phyloP scores from a whole-genome alignment of 2,113 vertebrate species.

The Rattus norvegicus region DNA sequence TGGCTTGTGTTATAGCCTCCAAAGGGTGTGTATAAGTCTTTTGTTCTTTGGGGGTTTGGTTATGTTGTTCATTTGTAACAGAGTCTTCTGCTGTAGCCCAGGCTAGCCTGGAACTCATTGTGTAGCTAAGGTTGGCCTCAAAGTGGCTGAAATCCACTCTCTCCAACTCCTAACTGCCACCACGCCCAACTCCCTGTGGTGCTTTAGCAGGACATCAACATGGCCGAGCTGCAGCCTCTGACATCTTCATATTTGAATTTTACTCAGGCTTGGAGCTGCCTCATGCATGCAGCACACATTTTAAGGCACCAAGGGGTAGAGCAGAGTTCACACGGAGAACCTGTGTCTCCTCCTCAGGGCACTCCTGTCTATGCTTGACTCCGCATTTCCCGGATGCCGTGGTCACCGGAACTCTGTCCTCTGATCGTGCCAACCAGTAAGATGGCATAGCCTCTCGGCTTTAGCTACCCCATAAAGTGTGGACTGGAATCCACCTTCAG shows the following conservation, averaged over 20 bases:
- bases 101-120: background rate
- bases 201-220: too few relatives aligned
- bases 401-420: background rate
- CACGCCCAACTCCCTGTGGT: background rate
- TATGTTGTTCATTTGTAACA: background rate
- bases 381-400: background rate
- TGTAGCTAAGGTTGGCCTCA: background rate
- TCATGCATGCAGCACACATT: fast-evolving
- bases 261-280: background rate
- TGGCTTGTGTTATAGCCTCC: background rate
- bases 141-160: background rate
- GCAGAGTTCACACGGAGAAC: background rate
- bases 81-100: background rate
- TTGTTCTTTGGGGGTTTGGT: background rate
- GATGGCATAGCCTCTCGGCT: background rate
- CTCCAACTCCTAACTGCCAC: background rate
- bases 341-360: background rate
- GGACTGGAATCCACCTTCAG: background rate
- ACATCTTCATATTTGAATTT: background rate
- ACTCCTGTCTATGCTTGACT: background rate
- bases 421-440: background rate
- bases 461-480: background rate
- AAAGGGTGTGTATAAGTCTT: background rate
- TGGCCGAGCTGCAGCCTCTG: background rate
- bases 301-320: background rate